A percentile compares a stretch with the other conserved stretches of the same genome.
These are phyloP conservation scores for Pseudachorutes palmiensis DNA, from an alignment of 1,140 invertebrate genomes.

Conservation along the genomic window DNA sequence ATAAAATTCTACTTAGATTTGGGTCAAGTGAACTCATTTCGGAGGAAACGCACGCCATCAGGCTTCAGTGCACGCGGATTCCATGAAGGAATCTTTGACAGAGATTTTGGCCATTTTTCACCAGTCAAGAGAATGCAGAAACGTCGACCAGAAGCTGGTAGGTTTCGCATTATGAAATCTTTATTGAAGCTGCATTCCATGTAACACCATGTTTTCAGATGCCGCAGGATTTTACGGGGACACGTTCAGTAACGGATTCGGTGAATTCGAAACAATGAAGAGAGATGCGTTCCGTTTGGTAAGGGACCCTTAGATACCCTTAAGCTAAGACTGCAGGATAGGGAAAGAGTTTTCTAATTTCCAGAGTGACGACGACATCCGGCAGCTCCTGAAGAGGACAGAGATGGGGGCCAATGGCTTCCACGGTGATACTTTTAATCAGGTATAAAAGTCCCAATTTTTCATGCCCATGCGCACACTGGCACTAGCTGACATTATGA, in stretches of 20 bases:
- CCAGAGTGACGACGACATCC: slow-evolving; percentile 2
- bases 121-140: slow-evolving; percentile 35
- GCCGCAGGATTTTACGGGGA: slow-evolving; percentile 42
- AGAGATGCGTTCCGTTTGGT: slow-evolving; percentile 20
- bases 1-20: background rate
- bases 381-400: slow-evolving; percentile 1
- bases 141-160: slow-evolving; percentile 28
- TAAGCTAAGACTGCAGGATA: no score
- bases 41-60: slow-evolving; percentile 34
- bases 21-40: background rate
- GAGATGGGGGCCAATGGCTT: slow-evolving; percentile 39
- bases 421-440: slow-evolving; percentile 42
- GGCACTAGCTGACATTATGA: slow-evolving; percentile 1
- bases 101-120: slow-evolving; percentile 38
- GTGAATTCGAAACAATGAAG: slow-evolving; percentile 44
- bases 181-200: no score
- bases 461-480: no score
- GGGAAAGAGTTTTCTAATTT: slow-evolving; percentile 18
- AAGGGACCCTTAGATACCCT: no score
- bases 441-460: slow-evolving; percentile 27
- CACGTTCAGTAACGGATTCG: slow-evolving; percentile 43
- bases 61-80: slow-evolving; percentile 44
- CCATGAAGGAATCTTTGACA: slow-evolving; percentile 47
- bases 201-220: slow-evolving; percentile 11
- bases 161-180: background rate